Evolutionary conservation across 1,140 invertebrate species (phyloP).

Genomic region (Macrotrachela quadricornifera): DNA sequence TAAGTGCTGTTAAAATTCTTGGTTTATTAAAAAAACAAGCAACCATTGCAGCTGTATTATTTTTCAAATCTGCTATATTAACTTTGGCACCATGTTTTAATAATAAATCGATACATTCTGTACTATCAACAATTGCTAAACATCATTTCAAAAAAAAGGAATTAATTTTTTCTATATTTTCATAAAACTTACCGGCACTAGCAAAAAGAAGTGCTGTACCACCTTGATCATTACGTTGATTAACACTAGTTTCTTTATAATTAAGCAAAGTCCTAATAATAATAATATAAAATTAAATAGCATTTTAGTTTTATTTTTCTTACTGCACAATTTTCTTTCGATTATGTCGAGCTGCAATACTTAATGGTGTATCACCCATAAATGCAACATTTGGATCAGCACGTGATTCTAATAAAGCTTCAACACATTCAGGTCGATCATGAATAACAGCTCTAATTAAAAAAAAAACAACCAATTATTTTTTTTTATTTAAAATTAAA

Average conservation of each 20-base stretch:
- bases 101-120: conserved; percentile 2
- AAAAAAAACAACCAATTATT: background rate
- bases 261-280: background rate
- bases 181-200: background rate
- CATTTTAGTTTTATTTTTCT: background rate
- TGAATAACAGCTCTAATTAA: conserved; percentile 4
- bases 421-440: conserved; percentile 9
- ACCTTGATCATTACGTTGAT: conserved; percentile 8
- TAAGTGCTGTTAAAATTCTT: conserved; percentile 5
- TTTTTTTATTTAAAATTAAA: background rate
- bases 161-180: background rate
- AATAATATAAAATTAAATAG: background rate
- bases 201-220: conserved; percentile 9
- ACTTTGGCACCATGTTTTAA: conserved; percentile 4
- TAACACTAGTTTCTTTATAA: conserved; percentile 8
- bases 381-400: conserved; percentile 8
- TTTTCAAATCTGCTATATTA: conserved; percentile 2
- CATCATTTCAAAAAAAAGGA: background rate
- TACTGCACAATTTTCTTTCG: conserved; percentile 2
- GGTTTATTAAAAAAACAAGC: conserved; percentile 9
- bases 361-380: conserved; percentile 8
- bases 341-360: conserved; percentile 9
- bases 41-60: conserved; percentile 8
- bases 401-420: conserved; percentile 5
- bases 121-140: conserved; percentile 2